Base-by-base conservation (phyloP, 2,888 invertebrate genomes). In the Thelaira solivaga region DNA sequence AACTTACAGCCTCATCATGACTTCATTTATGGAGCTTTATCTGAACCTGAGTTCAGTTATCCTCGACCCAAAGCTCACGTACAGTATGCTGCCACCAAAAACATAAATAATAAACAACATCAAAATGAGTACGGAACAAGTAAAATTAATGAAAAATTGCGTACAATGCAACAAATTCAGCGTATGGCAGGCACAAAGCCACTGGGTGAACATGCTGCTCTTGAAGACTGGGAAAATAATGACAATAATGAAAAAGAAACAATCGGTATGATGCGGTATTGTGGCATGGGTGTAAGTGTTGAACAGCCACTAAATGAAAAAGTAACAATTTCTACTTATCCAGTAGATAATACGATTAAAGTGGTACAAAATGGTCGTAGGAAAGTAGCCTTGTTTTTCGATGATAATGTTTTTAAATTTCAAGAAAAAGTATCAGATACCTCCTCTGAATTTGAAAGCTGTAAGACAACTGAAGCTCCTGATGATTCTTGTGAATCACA, bases 241-340 rank as follows among this genome's bases (percentile, higher is more conserved):
- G 82, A 82, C n/a, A 83, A 82, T 0, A 68, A 82, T 2, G 88
- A 87, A 26, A 74, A 51, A 4, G 88, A 88, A 81, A 84, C 84
- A 0, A 55, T 88, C 2, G 84, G 84, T 0, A 82, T 88, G 82
- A 86, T 88, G 84, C 82, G 88, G 1, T 83, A 84, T 49, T 81
- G 83, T 34, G 87, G 86, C 2, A 69, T 84, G 45, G 82, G 80
- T n/a, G 83, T 84, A 3, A 84, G 85, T 79, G 53, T 82, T 2
- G 83, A 84, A 5, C 73, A 79, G n/a, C 49, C 80, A 0, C 69
- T 82, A 6, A 65, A 69, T 26, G 80, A 82, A 10, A 16, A 61
- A 0, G 62, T 77, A 4, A 85, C 85, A 0, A 80, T 85, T 26
- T 34, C 84, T 0, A 82, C 84, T 2, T 62, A 81, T 29, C 83